Evolutionary conservation across 2,888 invertebrate species (phyloP).

Genomic region (Phyllotreta striolata): DNA sequence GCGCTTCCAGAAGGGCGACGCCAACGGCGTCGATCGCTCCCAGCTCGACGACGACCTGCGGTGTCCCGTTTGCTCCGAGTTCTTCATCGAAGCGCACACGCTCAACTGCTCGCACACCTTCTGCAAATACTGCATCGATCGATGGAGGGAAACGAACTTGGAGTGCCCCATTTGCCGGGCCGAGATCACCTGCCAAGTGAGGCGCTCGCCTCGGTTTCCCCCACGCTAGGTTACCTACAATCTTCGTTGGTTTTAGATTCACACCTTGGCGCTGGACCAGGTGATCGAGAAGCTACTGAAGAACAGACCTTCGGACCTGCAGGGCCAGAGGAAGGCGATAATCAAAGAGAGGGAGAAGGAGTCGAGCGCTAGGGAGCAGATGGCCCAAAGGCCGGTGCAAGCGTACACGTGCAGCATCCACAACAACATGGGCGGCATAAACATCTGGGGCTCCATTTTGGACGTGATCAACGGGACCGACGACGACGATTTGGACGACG

Average conservation of each 20-base stretch:
- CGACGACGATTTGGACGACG: not conserved
- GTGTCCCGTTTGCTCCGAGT: slow-evolving; percentile 78
- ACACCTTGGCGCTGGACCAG: slow-evolving; percentile 5
- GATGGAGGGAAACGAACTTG: slow-evolving; percentile 73
- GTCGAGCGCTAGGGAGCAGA: not conserved
- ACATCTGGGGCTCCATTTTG: slow-evolving; percentile 3
- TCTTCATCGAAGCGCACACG: slow-evolving; percentile 74
- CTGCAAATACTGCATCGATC: slow-evolving; percentile 73
- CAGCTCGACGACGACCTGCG: slow-evolving; percentile 65
- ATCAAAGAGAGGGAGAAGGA: slow-evolving; percentile 1
- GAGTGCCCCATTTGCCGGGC: slow-evolving; percentile 76
- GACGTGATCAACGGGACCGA: not conserved
- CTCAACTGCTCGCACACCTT: slow-evolving; percentile 79
- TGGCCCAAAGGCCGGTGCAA: not conserved
- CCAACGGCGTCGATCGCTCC: no score
- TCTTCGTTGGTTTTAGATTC: not conserved
- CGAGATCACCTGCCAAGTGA: slow-evolving; percentile 63
- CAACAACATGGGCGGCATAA: not conserved
- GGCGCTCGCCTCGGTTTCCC: not conserved
- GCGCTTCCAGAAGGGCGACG: no score
- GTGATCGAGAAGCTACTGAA: slow-evolving; percentile 3
- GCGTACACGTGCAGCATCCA: not conserved
- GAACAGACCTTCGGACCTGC: not conserved
- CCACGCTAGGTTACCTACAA: slow-evolving; percentile 2
- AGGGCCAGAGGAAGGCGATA: not conserved